Conservation (phyloP, 2,113 vertebrate species). For the Ceratotherium simum region DNA sequence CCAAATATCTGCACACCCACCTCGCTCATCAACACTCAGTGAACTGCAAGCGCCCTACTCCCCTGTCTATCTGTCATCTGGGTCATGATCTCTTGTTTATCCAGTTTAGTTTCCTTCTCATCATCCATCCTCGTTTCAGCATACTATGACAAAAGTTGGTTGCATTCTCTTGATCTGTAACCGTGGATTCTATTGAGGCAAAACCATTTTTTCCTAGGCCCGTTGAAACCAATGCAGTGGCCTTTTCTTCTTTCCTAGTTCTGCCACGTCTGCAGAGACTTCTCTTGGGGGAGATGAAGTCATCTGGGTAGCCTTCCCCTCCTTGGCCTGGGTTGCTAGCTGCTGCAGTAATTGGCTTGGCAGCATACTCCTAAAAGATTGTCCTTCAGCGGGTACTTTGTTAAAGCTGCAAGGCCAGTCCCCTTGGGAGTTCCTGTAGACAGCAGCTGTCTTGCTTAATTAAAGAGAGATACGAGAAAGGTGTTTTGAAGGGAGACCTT, state of each 20-base stretch:
- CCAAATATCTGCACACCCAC: background rate
- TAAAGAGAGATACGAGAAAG: conserved; percentile 50
- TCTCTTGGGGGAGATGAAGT: conserved; percentile 21
- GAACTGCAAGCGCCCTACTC: background rate
- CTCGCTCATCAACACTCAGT: background rate
- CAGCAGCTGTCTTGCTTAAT: conserved; percentile 65
- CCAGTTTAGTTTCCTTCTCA: background rate
- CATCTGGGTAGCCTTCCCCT: background rate
- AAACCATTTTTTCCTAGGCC: background rate
- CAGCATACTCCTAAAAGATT: background rate
- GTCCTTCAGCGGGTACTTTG: conserved; percentile 43
- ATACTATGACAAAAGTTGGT: background rate
- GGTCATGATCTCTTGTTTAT: background rate
- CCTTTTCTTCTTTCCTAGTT: background rate
- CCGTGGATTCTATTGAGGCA: background rate
- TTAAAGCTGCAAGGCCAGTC: background rate
- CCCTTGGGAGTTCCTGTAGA: background rate
- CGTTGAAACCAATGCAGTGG: background rate
- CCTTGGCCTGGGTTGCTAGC: background rate
- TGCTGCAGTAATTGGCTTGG: conserved; percentile 57
- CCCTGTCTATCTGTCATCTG: background rate
- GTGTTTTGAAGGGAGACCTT: conserved; percentile 57
- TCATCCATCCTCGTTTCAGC: background rate
- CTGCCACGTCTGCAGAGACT: background rate
- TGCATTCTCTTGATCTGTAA: background rate